Evolutionary conservation across 2,797 vertebrate genomes (phyloP).

Genomic region (Pogonophryne albipinna): DNA sequence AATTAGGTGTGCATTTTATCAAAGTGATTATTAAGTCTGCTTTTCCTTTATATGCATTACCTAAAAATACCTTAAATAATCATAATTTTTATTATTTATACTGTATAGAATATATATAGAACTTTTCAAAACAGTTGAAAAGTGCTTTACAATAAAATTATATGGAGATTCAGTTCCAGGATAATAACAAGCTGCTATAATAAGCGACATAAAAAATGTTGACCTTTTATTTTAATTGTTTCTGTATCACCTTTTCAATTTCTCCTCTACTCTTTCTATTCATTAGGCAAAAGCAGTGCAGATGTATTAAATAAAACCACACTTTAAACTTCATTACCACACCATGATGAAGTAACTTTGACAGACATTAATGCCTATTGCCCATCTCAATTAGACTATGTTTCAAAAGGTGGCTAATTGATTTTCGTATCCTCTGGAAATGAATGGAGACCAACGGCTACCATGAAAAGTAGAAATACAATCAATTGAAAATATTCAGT

Average conservation of each 20-base stretch:
- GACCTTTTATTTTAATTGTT: neutral
- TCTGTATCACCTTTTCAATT: neutral
- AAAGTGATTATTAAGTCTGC: neutral
- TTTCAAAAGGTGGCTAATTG: slow-evolving; percentile 11
- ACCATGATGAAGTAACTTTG: slow-evolving; percentile 10
- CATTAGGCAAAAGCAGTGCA: neutral
- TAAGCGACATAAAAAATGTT: neutral
- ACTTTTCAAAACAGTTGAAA: neutral
- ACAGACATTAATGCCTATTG: slow-evolving; percentile 18
- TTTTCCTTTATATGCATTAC: neutral
- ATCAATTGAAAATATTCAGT: neutral
- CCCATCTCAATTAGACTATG: neutral
- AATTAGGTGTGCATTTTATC: neutral
- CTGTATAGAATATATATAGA: too few relatives aligned
- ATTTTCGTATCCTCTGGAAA: slow-evolving; percentile 2
- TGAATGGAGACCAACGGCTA: slow-evolving; percentile 9
- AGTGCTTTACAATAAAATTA: neutral
- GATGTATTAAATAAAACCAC: neutral
- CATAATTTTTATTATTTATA: too few relatives aligned
- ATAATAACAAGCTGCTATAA: neutral
- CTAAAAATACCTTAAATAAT: neutral
- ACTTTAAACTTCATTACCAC: neutral
- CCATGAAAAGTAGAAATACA: neutral
- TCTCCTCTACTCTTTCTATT: neutral
- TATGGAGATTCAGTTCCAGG: too few relatives aligned